A percentile compares a stretch with the other conserved stretches of the same genome.
Evolutionary conservation across 2,113 vertebrate genomes (phyloP).

Genomic region (Ariopsis seemanni): DNA sequence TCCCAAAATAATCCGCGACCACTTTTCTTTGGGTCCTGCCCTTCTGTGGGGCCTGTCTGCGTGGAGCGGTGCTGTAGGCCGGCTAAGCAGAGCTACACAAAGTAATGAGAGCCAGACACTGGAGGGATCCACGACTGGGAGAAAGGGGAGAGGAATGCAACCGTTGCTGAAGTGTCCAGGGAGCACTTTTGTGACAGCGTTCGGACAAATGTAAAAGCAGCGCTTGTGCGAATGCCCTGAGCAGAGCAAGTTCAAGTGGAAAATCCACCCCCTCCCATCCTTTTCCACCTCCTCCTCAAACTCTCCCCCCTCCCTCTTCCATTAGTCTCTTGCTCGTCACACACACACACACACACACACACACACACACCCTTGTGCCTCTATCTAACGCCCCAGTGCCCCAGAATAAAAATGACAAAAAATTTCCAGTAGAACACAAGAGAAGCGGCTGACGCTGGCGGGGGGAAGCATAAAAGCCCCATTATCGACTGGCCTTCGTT

Average conservation of each 20-base stretch:
- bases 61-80: constrained; percentile 4
- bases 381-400: constrained; percentile 79
- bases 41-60: constrained; percentile 19
- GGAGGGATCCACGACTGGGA: constrained; percentile 28
- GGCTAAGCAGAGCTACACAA: not conserved
- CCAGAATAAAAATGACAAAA: constrained; percentile 83
- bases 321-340: constrained; percentile 46
- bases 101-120: constrained; percentile 36
- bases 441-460: constrained; percentile 51
- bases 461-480: constrained; percentile 71
- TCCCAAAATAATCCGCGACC: constrained; percentile 35
- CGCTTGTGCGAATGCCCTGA: constrained; percentile 66
- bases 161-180: constrained; percentile 31
- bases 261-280: constrained; percentile 55
- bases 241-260: constrained; percentile 75
- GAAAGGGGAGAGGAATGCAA: constrained; percentile 21
- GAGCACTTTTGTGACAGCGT: constrained; percentile 64
- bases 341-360: constrained; percentile 14
- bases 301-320: constrained; percentile 42
- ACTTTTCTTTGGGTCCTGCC: constrained; percentile 5
- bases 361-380: constrained; percentile 53
- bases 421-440: constrained; percentile 69
- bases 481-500: constrained; percentile 82
- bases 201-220: constrained; percentile 70
- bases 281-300: constrained; percentile 42